Base-by-base conservation (phyloP, 2,113 vertebrate genomes). In the Planiliza haematocheilus region DNA sequence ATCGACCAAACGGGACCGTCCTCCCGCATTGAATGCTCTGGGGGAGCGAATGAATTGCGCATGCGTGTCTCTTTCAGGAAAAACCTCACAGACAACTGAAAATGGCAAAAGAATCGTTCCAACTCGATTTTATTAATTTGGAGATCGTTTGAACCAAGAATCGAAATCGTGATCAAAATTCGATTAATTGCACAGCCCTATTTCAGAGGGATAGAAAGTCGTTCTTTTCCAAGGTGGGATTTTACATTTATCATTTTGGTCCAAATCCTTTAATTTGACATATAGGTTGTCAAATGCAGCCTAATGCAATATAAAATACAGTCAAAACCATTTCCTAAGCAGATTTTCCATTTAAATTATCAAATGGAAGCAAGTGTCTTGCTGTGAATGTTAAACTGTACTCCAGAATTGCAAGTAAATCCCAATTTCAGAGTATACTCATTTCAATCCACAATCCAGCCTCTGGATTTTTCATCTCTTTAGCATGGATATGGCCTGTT, bases 401-500 rank as follows among this genome's bases (percentile, higher is more conserved):
- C 52, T 66, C 49, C 49, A 73, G 52, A 72, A 83, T 51, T 78
- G 69, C n/a, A 7, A 56, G 41, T 7, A 72, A 90, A 82, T 77
- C 67, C 70, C 82, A 77, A 82, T 85, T 76, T 83, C 66, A 49
- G 74, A 41, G 49, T 34, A 24, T 82, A 88, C 50, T 87, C 72
- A 81, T 88, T 87, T 77, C 78, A 69, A 74, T 86, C 82, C 77
- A 77, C 72, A 83, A 81, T 83, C 60, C 73, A 42, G 52, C 34
- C 46, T 67, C 70, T 61, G 68, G 53, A 46, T 74, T 84, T 75
- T 81, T 79, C 74, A 80, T 86, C 79, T 74, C 58, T 71, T 85
- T 61, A 73, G 57, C 70, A 68, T 57, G 76, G 71, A 70, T 39
- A 38, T 52, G 67, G 66, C 66, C 77, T 48, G 58, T 79, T 85